Base-by-base conservation (phyloP, 2,113 vertebrate genomes). In the Silurus asotus region DNA sequence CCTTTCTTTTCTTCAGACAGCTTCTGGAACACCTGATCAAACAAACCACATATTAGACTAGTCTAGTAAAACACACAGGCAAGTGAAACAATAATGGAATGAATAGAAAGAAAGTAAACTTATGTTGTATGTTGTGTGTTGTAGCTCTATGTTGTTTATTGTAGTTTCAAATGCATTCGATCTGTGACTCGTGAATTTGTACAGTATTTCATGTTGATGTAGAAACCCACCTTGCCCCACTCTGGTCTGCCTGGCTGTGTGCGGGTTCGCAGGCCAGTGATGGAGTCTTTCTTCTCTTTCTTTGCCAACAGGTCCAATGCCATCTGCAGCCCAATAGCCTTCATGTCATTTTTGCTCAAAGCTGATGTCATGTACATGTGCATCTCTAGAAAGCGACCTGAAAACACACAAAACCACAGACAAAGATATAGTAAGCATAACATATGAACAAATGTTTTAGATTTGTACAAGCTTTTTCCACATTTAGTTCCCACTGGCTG, bases 311-410 rank as follows among this genome's bases (percentile, higher is more conserved):
- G 94, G 67, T 98, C 96, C 19, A 97, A 92, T 1, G 97, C 97
- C 96, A 97, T 95, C 95, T 98, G 97, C 81, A 98, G 95, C 84
- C 96, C 97, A 9, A 96, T 94, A 51, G 96, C 97, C 91, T 96
- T 97, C 96, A 97, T 93, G 90, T 98, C 97, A 0, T 96, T 97
- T 93, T 94, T 96, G 88, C 94, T 84, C 82, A 97, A 94, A 0
- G 95, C 96, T 0, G 97, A 96, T 0, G 96, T 97, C 96, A 97
- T 95, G 92, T 96, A 97, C 95, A 97, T 94, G 84, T 97, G 96
- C 96, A 98, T 95, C 93, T 99, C 97, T 92, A 98, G 84, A 90
- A 99, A 98, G 0, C 89, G 87, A 23, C 94, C 97, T 97, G 90
- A 9, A 86, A 15, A 88, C 55, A 77, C 7, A 70, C n/a, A 59